Evolutionary conservation across 2,888 invertebrate species (phyloP), one percentile per base, ranked within the genome.

Genomic region (Andrena flavipes): DNA sequence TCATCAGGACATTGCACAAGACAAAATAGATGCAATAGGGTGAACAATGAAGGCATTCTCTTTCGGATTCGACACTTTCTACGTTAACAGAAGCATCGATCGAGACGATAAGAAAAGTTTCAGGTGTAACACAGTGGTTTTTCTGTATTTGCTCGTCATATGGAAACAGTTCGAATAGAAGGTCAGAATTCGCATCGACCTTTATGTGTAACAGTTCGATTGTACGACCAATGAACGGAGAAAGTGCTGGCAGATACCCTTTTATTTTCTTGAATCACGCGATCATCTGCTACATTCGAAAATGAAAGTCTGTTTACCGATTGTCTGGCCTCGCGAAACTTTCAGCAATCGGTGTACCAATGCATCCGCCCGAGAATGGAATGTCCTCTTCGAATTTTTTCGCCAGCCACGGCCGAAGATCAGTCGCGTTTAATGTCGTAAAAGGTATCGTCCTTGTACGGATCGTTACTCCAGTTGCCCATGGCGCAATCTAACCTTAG

Each of bases 401-500:
- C 51, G 54, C 68, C 48, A 35, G 65, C 35, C 1, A 10, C 49
- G 30, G 8, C 29, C 16, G 78, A 84, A 76, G 84, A 82, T 74
- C 73, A 54, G 35, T 63, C 54, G 20, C 33, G 29, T 68, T 78
- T 42, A 48, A 59, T 73, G 83, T 81, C 82, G 82, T 77, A 89
- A 88, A 90, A 87, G 89, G 88, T 75, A 79, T 74, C 83, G 88
- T 90, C 92, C 91, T 92, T 92, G 91, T 84, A 76, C 75, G 84
- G 70, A 85, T 78, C 85, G 84, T 87, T 89, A 92, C 91, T 92
- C 91, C 87, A 91, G 82, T 90, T 91, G 87, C 63, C 84, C 82
- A 82, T 92, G 88, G 83, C 88, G 92, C 89, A 92, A 93, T 80
- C 83, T 77, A 89, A 89, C 77, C 89, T 88, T 80, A 90, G 87